A percentile compares a stretch with the other conserved stretches of the same genome.
Conservation (phyloP, 2,113 vertebrate genomes). For the Condylura cristata region DNA sequence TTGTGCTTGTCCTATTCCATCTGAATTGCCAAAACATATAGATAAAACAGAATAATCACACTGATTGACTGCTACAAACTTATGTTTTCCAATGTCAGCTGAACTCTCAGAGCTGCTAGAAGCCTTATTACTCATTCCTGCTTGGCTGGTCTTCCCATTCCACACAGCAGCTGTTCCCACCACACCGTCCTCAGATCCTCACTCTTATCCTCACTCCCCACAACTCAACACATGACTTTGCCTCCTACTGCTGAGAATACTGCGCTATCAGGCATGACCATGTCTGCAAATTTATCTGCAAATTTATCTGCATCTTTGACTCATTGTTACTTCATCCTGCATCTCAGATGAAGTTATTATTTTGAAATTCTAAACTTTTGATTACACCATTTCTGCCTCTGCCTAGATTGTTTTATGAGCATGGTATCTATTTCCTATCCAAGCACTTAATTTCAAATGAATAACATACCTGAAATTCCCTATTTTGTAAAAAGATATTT, state of each 20-base stretch:
- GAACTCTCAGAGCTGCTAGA: constrained; percentile 54
- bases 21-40: constrained; percentile 69
- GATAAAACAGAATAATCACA: constrained; percentile 74
- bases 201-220: not conserved
- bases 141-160: constrained; percentile 60
- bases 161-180: constrained; percentile 62
- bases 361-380: not conserved
- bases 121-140: constrained; percentile 43
- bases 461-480: not conserved
- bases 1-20: not conserved
- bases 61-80: constrained; percentile 72
- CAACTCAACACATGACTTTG: not conserved
- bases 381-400: not conserved
- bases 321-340: not conserved
- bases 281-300: not conserved
- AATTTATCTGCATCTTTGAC: not conserved
- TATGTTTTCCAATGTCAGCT: constrained; percentile 71
- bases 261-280: not conserved
- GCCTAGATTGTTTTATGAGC: not conserved
- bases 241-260: not conserved
- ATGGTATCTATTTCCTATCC: not conserved
- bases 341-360: not conserved
- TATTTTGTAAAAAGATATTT: not conserved
- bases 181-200: constrained; percentile 35
- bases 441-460: not conserved